Evolutionary conservation across 2,113 vertebrate species (phyloP), one percentile per base, ranked within the genome.

Genomic region (Pithys albifrons): DNA sequence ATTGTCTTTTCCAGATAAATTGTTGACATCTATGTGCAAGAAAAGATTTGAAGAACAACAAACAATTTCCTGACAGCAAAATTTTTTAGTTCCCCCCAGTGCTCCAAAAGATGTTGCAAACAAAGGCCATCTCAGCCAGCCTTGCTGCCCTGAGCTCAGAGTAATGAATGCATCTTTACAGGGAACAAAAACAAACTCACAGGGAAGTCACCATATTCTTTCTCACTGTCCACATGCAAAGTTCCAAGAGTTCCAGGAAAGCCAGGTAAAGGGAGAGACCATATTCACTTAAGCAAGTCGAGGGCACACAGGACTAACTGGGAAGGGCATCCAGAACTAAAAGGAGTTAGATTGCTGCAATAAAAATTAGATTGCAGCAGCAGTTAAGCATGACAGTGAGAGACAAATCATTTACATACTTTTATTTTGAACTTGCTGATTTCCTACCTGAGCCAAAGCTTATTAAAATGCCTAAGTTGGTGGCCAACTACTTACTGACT

Each of bases 151-250:
- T 65, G 66, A 92, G 33, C 46, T 93, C 71, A 66, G 81, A 4
- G 19, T 35, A 79, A 85, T 59, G 46, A 71, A 55, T 31, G 37
- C 7, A 24, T 57, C 92, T 92, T 74, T 15, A 93, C 48, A 73
- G 62, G 69, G 54, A 88, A 93, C 41, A 95, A 95, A 91, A 88
- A 70, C 28, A 49, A 93, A 92, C 71, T 79, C 73, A 58, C 43
- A 43, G 77, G 20, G 15, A 77, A 81, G 35, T 43, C 71, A 83
- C n/a, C 55, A 73, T 18, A 87, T 66, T 69, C 88, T 84, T 85
- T 80, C 84, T 91, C 18, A 77, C 31, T 91, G 94, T 52, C 82
- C 76, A 81, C 35, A 77, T 48, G 72, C 67, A 70, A 94, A 85
- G 71, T 72, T 84, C 85, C 91, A 84, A 79, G 85, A 76, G 83